Conservation (phyloP, 2,888 invertebrate genomes). For the Epirrita christyi region DNA sequence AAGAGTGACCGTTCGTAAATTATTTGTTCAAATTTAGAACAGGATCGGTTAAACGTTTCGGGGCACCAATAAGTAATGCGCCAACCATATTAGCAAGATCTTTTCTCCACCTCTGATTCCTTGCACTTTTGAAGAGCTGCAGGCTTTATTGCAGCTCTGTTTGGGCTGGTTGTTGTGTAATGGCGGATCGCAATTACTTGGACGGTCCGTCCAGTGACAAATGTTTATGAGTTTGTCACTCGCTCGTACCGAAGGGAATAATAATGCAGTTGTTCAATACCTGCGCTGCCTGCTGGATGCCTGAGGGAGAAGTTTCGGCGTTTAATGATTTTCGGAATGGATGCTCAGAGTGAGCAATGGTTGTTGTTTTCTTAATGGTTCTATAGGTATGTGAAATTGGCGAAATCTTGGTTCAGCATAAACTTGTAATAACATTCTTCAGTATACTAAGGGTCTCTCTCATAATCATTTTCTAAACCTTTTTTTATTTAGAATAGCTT, state of each 20-base stretch:
- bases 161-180: slow-evolving; percentile 57
- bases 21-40: slow-evolving; percentile 84
- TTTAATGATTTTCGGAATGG: slow-evolving; percentile 65
- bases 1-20: slow-evolving; percentile 81
- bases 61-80: slow-evolving; percentile 81
- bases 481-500: no score
- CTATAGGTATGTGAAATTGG: slow-evolving; percentile 8
- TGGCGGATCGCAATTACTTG: slow-evolving; percentile 74
- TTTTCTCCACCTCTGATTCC: slow-evolving; percentile 24
- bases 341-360: slow-evolving; percentile 42
- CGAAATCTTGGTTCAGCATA: background rate
- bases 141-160: slow-evolving; percentile 45
- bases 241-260: slow-evolving; percentile 58
- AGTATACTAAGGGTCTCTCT: no score
- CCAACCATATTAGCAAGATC: slow-evolving; percentile 53
- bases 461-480: no score
- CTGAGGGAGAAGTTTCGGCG: slow-evolving; percentile 60
- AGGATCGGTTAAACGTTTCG: slow-evolving; percentile 81
- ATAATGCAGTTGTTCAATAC: slow-evolving; percentile 61
- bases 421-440: no score
- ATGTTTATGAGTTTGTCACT: slow-evolving; percentile 85
- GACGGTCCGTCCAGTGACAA: slow-evolving; percentile 78
- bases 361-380: slow-evolving; percentile 34
- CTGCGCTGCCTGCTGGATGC: slow-evolving; percentile 42
- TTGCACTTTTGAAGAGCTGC: slow-evolving; percentile 21